phyloP scores from a whole-genome alignment of 2,113 vertebrate species.

The Chionomys nivalis region DNA sequence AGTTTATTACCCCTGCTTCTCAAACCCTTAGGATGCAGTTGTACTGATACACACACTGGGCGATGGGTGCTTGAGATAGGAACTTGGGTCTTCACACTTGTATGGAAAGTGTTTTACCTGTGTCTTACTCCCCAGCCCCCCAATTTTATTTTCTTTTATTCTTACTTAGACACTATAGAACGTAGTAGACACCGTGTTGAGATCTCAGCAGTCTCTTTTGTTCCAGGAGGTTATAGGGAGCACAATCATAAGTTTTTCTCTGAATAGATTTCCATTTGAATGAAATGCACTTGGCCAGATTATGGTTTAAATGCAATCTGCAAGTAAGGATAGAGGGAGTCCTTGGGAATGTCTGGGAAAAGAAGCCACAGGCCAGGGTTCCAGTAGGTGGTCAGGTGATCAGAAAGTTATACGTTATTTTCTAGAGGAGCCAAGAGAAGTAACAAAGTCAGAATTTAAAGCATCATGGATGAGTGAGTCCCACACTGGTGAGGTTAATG shows the following conservation, averaged over 20 bases:
- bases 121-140: background rate
- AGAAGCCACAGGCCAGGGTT: background rate
- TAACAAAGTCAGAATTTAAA: conserved; percentile 30
- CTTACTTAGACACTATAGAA: background rate
- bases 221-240: background rate
- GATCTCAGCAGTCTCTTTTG: background rate
- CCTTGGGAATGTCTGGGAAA: background rate
- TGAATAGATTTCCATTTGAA: background rate
- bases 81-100: background rate
- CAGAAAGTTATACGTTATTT: background rate
- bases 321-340: background rate
- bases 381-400: background rate
- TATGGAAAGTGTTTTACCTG: background rate
- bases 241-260: background rate
- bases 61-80: too few species aligned
- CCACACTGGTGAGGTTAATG: background rate
- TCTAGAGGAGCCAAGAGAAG: background rate
- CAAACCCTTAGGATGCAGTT: background rate
- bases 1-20: background rate
- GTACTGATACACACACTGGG: background rate
- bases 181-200: background rate
- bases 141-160: background rate
- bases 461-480: background rate
- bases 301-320: background rate
- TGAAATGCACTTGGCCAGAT: background rate